Percentiles rank a stretch among this genome's conserved stretches.
Conservation (phyloP, 1,140 invertebrate species). For the Drosophila persimilis region DNA sequence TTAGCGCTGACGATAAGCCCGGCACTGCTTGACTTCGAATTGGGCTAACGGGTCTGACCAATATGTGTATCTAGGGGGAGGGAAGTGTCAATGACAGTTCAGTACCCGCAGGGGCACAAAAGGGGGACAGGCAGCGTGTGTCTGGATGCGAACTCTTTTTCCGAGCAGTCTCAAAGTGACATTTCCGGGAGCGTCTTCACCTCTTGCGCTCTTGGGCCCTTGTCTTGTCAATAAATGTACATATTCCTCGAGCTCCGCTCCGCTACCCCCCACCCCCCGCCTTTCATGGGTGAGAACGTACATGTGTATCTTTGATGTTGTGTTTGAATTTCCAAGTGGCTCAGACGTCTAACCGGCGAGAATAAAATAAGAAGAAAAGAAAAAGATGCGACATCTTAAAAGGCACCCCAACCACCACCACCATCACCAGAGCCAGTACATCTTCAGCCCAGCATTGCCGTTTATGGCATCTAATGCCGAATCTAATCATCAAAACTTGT, state of each 20-base stretch:
- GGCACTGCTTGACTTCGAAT: conserved; percentile 31
- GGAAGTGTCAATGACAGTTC: conserved; percentile 19
- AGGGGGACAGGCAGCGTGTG: neutral
- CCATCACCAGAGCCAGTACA: neutral
- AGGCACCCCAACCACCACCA: conserved; percentile 1
- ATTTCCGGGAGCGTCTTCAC: conserved; percentile 5
- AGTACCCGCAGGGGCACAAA: neutral
- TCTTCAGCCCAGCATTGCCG: conserved; percentile 4
- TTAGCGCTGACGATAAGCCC: neutral
- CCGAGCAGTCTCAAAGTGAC: neutral
- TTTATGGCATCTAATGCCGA: conserved; percentile 5
- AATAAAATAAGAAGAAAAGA: conserved; percentile 1
- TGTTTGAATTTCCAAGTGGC: conserved; percentile 13
- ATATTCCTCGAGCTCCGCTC: neutral
- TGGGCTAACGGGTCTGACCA: conserved; percentile 21
- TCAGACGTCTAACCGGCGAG: conserved; percentile 14
- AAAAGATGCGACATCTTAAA: neutral
- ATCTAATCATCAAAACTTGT: conserved; percentile 48
- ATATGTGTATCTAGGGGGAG: neutral
- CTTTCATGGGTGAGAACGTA: neutral
- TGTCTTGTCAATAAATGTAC: conserved; percentile 7
- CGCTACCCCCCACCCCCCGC: neutral
- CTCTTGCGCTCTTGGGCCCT: too few relatives aligned
- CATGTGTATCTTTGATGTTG: conserved; percentile 10
- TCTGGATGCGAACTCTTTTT: neutral